Evolutionary conservation across 2,888 invertebrate species (phyloP).

Genomic region (Smittia aterrima): DNA sequence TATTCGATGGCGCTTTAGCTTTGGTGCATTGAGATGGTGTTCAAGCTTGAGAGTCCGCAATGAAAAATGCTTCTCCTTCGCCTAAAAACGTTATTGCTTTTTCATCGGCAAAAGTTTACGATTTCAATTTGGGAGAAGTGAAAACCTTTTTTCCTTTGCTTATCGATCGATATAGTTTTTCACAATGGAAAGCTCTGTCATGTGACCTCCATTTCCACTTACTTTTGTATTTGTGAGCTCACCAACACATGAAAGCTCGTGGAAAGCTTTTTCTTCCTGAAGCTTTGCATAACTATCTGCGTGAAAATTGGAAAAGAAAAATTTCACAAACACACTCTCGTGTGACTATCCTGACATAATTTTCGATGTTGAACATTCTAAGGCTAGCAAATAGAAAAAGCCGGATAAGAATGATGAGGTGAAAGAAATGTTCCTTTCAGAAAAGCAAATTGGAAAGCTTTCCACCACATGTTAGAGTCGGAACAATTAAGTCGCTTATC

Average conservation of each 20-base stretch:
- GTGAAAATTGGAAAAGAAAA: neutral
- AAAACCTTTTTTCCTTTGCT: neutral
- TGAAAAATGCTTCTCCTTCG: neutral
- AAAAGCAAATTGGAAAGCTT: too few relatives aligned
- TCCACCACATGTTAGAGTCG: too few relatives aligned
- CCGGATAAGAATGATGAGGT: too few relatives aligned
- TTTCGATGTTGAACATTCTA: too few relatives aligned
- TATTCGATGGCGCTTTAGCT: too few relatives aligned
- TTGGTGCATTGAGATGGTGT: neutral
- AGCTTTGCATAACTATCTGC: neutral
- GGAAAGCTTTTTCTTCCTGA: neutral
- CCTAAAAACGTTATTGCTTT: slow-evolving; percentile 17
- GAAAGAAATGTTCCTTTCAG: too few relatives aligned
- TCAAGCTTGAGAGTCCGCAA: neutral
- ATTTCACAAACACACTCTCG: neutral
- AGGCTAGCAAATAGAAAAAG: too few relatives aligned
- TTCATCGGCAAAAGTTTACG: neutral
- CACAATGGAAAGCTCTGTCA: neutral
- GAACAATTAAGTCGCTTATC: too few relatives aligned
- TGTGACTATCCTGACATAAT: too few relatives aligned
- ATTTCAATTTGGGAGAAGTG: neutral
- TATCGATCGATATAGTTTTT: neutral
- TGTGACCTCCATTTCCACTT: neutral
- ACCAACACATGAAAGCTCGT: neutral
- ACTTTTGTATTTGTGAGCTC: neutral